Evolutionary conservation across 92 coral and sea anemone genomes (phyloP).

Genomic region (Paramuricea clavata): DNA sequence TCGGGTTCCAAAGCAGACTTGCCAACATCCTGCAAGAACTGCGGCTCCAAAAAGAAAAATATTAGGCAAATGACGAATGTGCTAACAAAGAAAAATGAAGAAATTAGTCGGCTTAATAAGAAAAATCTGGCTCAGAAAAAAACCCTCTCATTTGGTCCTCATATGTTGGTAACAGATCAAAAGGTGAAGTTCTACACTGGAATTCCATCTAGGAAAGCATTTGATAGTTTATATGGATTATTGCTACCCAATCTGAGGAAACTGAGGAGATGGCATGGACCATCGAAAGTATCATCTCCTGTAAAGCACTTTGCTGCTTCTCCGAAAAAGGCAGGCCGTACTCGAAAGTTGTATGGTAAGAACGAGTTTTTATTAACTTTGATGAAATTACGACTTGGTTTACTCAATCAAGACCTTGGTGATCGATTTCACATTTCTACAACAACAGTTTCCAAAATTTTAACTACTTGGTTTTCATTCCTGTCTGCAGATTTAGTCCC

Average conservation of each 20-base stretch:
- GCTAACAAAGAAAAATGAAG: not conserved
- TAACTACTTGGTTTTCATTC: not conserved
- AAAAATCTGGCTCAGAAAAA: not conserved
- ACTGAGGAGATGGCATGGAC: conserved; percentile 61
- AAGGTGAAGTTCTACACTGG: conserved; percentile 60
- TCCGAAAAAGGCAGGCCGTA: conserved; percentile 58
- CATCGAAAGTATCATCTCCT: conserved; percentile 44
- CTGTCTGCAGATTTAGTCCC: not conserved
- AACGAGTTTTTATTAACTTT: conserved; percentile 51
- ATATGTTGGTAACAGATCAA: conserved; percentile 59
- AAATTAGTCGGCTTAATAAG: not conserved
- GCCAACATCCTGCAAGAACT: no score
- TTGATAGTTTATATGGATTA: conserved; percentile 47
- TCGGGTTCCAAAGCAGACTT: no score
- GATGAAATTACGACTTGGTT: conserved; percentile 56
- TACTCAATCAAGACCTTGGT: not conserved
- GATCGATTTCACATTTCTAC: not conserved
- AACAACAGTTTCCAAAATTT: not conserved
- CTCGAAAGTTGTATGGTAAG: conserved; percentile 43
- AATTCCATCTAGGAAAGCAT: conserved; percentile 61
- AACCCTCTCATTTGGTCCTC: conserved; percentile 37
- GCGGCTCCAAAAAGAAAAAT: no score
- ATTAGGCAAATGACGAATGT: not conserved
- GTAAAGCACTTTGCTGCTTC: conserved; percentile 38
- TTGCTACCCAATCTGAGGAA: conserved; percentile 50